Evolutionary conservation across 1,140 invertebrate genomes (phyloP), one percentile per base, ranked within the genome.

Genomic region (Drosophila truncata): DNA sequence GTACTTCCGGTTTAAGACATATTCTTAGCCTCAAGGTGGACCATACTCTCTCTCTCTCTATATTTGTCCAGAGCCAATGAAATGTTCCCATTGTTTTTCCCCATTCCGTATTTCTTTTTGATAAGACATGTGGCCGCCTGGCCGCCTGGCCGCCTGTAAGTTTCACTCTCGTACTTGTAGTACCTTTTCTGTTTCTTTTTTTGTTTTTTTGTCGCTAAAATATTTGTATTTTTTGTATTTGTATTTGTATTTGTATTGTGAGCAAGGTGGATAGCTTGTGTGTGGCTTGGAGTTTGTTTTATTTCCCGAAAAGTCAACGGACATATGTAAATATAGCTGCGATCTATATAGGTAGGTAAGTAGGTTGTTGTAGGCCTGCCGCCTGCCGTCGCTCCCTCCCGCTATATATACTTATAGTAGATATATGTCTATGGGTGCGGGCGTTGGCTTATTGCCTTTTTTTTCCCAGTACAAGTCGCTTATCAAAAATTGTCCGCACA

Each of bases 301-400:
- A 84, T 88, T 87, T 80, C 80, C 82, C 80, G 66, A 80, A 82
- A 91, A 91, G 82, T 80, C 77, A 88, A 83, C 72, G 74, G 74
- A 80, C 77, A 80, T 82, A 90, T 87, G 83, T 87, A 87, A 87
- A 87, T 88, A 87, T 54, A 35, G 72, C 64, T 65, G 72, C 81
- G 83, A 90, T 87, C 82, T 74, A 87, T 79, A 87, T 82, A 75
- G 69, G 41, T 66, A 47, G 71, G 76, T 67, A 78, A 71, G 60
- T 81, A 73, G 82, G 61, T 60, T 63, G 61, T 60, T 63, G 46
- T 27, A 29, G 46, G 31, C 23, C 50, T 39, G 20, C 50, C 18
- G 42, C 16, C n/a, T 11, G 18, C 16, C 39, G 8, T 39, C 39
- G 8, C 49, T 13, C 29, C n/a, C 11, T 27, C 46, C 11, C 37